Evolutionary conservation across 2,113 vertebrate species (phyloP), one percentile per base, ranked within the genome.

Genomic region (Clupea harengus): DNA sequence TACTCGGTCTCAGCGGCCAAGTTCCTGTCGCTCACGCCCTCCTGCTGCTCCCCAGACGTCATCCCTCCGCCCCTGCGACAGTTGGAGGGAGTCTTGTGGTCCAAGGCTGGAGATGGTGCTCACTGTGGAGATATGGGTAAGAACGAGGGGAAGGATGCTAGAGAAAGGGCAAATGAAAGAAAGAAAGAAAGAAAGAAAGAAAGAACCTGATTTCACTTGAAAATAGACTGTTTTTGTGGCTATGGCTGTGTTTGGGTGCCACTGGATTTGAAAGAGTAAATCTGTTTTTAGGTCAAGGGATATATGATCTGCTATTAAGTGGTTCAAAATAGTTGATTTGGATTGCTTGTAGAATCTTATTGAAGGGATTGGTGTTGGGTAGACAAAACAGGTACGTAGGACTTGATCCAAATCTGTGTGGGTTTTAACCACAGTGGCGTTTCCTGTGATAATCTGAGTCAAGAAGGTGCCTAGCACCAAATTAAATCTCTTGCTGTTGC

Each of bases 1-100:
- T 98, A 99, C 85, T 99, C 98, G 0, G 95, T 95, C 6, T 99
- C 97, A 6, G 97, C 98, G 0, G 97, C 97, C 82, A 99, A 96
- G 91, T 95, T 99, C 86, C 95, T 99, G 9, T 94, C 97, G 15
- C 91, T 99, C 89, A 98, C 97, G 0, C 98, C 98, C 0, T 94
- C 95, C 87, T 99, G 97, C 95, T 99, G 97, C 88, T 95, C 96
- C 81, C 96, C 96, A 0, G 97, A 96, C 80, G 95, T 93, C 93
- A 95, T 96, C 82, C 90, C 96, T 80, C 96, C 95, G 0, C 95
- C 96, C 1, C 96, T 97, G 83, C 94, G 96, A 72, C 96, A 96
- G 91, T 94, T 96, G 89, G 95, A 99, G 82, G 96, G 95, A 84
- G 96, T 98, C 82, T 93, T 97, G 0, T 98, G 96, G 94, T 97